Evolutionary conservation across 2,797 vertebrate genomes (phyloP), one percentile per base, ranked within the genome.

Genomic region (Pygocentrus nattereri): DNA sequence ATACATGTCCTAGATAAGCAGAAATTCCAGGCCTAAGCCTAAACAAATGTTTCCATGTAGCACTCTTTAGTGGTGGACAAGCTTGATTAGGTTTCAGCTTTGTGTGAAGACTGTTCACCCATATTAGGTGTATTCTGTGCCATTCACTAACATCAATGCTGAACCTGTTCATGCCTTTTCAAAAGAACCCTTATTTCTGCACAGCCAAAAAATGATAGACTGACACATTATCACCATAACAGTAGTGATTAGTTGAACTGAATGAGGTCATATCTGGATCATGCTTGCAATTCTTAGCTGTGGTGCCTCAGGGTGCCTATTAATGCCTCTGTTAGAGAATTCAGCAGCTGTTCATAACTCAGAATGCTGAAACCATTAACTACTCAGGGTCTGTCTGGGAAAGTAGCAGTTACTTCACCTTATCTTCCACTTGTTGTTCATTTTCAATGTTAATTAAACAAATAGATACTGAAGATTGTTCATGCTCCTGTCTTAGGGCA

Each of bases 251-350:
- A 59, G 38, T n/a, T 16, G 34, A 71, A 59, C 11, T 34, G 18
- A 59, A 15, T 50, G 27, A 79, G 56, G 68, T 71, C 68, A 62
- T 62, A 50, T 50, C 27, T 62, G 67, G 44, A 52, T 38, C 47
- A 52, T 19, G 62, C 18, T 65, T 19, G 16, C 13, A 31, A 19
- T 61, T 50, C 68, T 71, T 62, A 62, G 27, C 10, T 44, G 5
- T 72, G 44, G 47, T 41, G 69, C 5, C 54, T 31, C 18, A 61
- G 77, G 23, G 54, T 15, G 19, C 8, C 27, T 31, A 10, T 34
- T 72, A 72, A 54, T 54, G 49, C 19, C 18, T 75, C 58, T 50
- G 61, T 19, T 18, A 54, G 21, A 64, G 44, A 64, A 50, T 7
- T 19, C 31, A 68, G 44, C 50, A 68, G 49, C 65, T 78, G 50